Evolutionary conservation across 2,113 vertebrate species (phyloP), one percentile per base, ranked within the genome.

Genomic region (Pterocles gutturalis): DNA sequence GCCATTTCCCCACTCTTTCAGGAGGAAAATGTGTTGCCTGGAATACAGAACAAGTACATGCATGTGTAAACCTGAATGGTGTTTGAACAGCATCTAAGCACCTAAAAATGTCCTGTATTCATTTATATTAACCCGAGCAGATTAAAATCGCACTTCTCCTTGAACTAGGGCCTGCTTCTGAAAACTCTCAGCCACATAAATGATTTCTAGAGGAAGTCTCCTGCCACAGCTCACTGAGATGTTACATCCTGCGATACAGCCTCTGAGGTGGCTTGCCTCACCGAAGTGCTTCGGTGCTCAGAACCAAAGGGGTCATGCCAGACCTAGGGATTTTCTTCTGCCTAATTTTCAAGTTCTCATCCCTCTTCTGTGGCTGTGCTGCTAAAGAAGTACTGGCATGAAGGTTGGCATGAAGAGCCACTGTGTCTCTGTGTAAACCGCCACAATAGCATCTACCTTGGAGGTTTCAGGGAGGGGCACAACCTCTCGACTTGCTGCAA

Each of bases 261-360:
- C n/a, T 65, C 71, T 69, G 54, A 57, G 41, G 41, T 24, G 81
- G 67, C 1, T 57, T 62, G n/a, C 45, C 21, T 53, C 62, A 54
- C 45, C 46, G 38, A 28, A 18, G 45, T 1, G 0, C 62, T 53
- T 72, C 3, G 0, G 10, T 60, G 36, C 87, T 53, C 18, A 9
- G 25, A 60, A 62, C 41, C 55, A 70, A 89, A 34, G 0, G 1
- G 16, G 9, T 65, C 46, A 38, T 1, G 2, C 34, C n/a, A 86
- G 41, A 64, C n/a, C 25, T 13, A 69, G 38, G 21, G 33, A 41
- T 49, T 87, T 81, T 82, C 17, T 73, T 71, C 66, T 87, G 3
- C 83, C 6, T 49, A n/a, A n/a, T 76, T 89, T 83, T 43, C 65
- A 57, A 85, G 21, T 54, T 12, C 21, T 18, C 18, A 29, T 33